Evolutionary conservation across 2,113 vertebrate genomes (phyloP).

Genomic region (Myxocyprinus asiaticus): DNA sequence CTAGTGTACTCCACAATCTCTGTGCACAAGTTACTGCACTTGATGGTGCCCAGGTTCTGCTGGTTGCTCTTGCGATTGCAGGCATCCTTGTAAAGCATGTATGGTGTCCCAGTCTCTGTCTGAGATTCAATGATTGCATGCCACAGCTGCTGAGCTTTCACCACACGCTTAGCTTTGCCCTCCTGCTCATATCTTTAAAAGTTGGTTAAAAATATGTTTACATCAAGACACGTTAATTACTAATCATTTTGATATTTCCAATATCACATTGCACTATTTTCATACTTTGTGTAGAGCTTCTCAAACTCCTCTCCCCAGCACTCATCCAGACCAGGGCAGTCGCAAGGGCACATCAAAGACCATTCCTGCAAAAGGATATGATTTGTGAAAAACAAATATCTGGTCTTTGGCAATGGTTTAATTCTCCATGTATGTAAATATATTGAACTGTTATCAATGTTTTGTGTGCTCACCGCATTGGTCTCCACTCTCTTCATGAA

Average conservation of each 20-base stretch:
- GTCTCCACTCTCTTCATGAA: constrained; percentile 96
- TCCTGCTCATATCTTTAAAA: constrained; percentile 85
- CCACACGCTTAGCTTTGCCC: constrained; percentile 83
- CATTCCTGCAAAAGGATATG: constrained; percentile 79
- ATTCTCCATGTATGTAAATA: too few relatives aligned
- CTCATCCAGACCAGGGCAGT: constrained; percentile 91
- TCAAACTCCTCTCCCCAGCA: constrained; percentile 98
- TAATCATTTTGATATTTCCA: neutral
- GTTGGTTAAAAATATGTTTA: neutral
- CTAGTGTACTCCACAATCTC: constrained; percentile 95
- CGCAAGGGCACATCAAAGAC: constrained; percentile 95
- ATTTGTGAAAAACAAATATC: neutral
- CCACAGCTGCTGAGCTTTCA: constrained; percentile 96
- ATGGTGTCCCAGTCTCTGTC: constrained; percentile 93
- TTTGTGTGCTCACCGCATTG: constrained; percentile 80
- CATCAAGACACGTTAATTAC: too few relatives aligned
- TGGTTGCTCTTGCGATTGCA: constrained; percentile 98
- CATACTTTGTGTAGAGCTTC: constrained; percentile 88
- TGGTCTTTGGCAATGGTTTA: too few relatives aligned
- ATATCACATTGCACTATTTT: neutral
- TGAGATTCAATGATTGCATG: constrained; percentile 95
- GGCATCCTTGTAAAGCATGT: constrained; percentile 97
- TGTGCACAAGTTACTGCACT: constrained; percentile 94
- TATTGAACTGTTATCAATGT: constrained; percentile 2
- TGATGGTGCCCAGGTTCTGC: constrained; percentile 97